A percentile compares a stretch with the other conserved stretches of the same genome.
phyloP scores from a whole-genome alignment of 2,113 vertebrate genomes.

The Apodemus speciosus region DNA sequence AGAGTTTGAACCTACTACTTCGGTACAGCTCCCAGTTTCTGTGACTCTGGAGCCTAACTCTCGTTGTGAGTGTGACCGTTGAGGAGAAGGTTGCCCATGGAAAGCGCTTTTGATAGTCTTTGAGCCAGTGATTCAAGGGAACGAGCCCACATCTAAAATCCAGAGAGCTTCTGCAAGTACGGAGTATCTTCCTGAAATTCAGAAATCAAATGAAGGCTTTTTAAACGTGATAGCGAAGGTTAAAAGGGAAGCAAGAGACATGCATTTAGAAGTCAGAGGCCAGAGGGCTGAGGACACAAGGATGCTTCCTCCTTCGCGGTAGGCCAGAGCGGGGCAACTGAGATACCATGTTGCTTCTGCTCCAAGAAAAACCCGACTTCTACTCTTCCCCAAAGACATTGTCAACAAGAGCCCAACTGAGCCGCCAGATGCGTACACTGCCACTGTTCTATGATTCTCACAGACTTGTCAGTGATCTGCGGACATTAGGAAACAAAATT shows the following conservation, averaged over 20 bases:
- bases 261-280: not conserved
- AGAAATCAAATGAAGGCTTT: not conserved
- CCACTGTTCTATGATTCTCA: not conserved
- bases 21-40: not conserved
- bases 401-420: not conserved
- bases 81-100: not conserved
- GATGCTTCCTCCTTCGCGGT: too few species aligned
- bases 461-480: not conserved
- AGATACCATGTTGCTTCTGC: not conserved
- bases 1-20: not conserved
- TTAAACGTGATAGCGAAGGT: not conserved
- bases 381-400: not conserved
- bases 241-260: not conserved
- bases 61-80: not conserved
- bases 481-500: not conserved
- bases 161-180: not conserved
- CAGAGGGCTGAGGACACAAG: not conserved
- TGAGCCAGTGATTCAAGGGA: not conserved
- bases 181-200: not conserved
- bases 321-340: not conserved
- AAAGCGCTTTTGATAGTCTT: not conserved
- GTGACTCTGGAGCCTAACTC: not conserved
- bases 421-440: fast-evolving
- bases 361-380: not conserved
- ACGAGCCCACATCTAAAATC: not conserved